Evolutionary conservation across 2,113 vertebrate genomes (phyloP), one percentile per base, ranked within the genome.

Genomic region (Tautogolabrus adspersus): DNA sequence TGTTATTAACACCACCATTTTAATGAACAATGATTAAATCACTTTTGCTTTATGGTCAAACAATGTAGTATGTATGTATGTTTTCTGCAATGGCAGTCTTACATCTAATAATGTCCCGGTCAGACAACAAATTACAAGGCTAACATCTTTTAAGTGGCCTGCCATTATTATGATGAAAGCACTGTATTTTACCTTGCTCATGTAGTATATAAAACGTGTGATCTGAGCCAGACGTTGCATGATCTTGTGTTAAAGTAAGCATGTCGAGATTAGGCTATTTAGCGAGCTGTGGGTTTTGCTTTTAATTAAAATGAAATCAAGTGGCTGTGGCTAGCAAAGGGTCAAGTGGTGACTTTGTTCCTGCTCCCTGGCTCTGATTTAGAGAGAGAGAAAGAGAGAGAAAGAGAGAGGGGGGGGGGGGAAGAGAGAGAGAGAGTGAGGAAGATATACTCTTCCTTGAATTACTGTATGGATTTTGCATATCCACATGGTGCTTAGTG

Each of bases 221-320:
- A 84, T 81, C 84, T 57, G 82, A 70, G 79, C 63, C 71, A 66
- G 68, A 47, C 57, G 15, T 69, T 68, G 75, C 72, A 88, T 87
- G 84, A 83, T 79, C 77, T 77, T 51, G 66, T 80, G 81, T 84
- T 88, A 87, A 84, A 81, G 78, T 87, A 88, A 84, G 77, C 64
- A 40, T 87, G 83, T 83, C 79, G 57, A 87, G 81, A 86, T 88
- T 78, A 87, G 83, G 65, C 75, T 66, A 73, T 89, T 76, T 73
- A 88, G 67, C 40, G 83, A 77, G 75, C 89, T 85, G 75, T 82
- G 70, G 62, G 75, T 90, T 91, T 93, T 77, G 52, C 77, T 78
- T 83, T 91, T 93, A 93, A 95, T 94, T 95, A 93, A 92, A 94
- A 92, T 85, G 81, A 84, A 89, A 87, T 84, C 88, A 85, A 88